These are phyloP conservation scores for Drosophila peninsularis DNA, from an alignment of 2,888 invertebrate genomes.

Conservation along the genomic window DNA sequence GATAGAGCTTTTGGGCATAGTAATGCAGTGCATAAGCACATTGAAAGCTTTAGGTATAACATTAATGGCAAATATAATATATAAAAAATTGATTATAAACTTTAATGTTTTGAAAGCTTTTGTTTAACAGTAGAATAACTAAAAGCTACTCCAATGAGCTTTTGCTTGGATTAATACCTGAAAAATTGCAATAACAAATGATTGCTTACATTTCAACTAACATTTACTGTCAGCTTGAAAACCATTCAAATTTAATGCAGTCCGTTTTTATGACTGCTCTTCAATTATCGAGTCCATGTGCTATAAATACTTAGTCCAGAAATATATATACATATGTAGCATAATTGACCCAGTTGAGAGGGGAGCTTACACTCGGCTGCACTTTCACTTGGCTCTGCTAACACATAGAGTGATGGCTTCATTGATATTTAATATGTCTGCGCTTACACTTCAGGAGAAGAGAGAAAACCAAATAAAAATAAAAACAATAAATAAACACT, in stretches of 20 bases:
- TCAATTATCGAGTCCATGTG: background rate
- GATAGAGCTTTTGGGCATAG: too few relatives aligned
- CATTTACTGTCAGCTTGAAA: background rate
- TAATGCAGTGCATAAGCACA: too few relatives aligned
- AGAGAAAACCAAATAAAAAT: background rate
- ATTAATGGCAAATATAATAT: too few relatives aligned
- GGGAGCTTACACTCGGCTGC: background rate
- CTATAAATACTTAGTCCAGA: background rate
- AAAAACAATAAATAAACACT: conserved; percentile 28
- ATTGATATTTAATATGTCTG: conserved; percentile 9
- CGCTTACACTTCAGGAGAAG: conserved; percentile 4
- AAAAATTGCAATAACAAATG: background rate
- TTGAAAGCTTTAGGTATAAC: too few relatives aligned
- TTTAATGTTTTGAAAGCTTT: too few relatives aligned
- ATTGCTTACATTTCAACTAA: background rate
- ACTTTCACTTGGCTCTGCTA: background rate
- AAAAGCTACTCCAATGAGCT: background rate
- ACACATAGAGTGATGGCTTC: background rate
- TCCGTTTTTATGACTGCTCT: background rate
- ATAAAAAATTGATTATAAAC: too few relatives aligned
- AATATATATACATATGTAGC: background rate
- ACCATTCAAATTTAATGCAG: background rate
- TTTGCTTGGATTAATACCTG: background rate
- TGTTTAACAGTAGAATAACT: too few relatives aligned
- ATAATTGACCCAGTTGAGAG: conserved; percentile 7